These are phyloP conservation scores for Drosophila gunungcola DNA, from an alignment of 1,140 invertebrate genomes.

Conservation along the genomic window DNA sequence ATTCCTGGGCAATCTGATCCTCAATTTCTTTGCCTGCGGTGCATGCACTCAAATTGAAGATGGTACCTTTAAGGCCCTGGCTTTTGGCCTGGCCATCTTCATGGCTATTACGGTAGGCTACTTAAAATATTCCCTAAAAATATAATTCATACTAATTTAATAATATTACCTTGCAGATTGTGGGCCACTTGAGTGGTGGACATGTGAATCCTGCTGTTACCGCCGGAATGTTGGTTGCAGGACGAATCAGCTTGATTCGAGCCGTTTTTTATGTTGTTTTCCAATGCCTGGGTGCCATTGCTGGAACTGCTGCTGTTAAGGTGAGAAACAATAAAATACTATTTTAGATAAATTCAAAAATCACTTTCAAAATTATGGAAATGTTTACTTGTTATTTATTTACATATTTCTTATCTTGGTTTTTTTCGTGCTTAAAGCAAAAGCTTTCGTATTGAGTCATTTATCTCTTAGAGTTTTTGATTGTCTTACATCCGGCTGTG, in stretches of 20 bases:
- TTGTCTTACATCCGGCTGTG: slow-evolving; percentile 26
- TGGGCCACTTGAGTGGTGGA: slow-evolving; percentile 95
- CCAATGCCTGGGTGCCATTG: slow-evolving; percentile 93
- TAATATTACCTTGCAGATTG: slow-evolving; percentile 85
- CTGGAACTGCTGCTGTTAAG: slow-evolving; percentile 90
- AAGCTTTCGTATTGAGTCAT: background rate
- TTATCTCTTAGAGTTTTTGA: slow-evolving; percentile 9
- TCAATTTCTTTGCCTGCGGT: slow-evolving; percentile 94
- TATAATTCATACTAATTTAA: background rate
- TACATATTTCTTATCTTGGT: too few relatives aligned
- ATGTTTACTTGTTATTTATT: too few relatives aligned
- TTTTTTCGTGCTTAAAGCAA: background rate
- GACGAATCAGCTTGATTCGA: slow-evolving; percentile 91
- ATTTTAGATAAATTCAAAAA: background rate
- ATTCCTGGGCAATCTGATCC: slow-evolving; percentile 90
- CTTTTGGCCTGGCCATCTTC: slow-evolving; percentile 94
- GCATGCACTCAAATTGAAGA: slow-evolving; percentile 86
- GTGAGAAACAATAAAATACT: slow-evolving; percentile 32
- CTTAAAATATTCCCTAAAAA: background rate
- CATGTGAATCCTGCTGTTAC: slow-evolving; percentile 97
- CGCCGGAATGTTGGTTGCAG: slow-evolving; percentile 90
- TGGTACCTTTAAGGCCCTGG: slow-evolving; percentile 92
- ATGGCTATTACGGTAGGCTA: slow-evolving; percentile 89
- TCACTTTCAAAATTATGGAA: too few relatives aligned
- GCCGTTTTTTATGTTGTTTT: slow-evolving; percentile 92